Evolutionary conservation across 2,113 vertebrate genomes (phyloP).

Genomic region (Capreolus pygargus): DNA sequence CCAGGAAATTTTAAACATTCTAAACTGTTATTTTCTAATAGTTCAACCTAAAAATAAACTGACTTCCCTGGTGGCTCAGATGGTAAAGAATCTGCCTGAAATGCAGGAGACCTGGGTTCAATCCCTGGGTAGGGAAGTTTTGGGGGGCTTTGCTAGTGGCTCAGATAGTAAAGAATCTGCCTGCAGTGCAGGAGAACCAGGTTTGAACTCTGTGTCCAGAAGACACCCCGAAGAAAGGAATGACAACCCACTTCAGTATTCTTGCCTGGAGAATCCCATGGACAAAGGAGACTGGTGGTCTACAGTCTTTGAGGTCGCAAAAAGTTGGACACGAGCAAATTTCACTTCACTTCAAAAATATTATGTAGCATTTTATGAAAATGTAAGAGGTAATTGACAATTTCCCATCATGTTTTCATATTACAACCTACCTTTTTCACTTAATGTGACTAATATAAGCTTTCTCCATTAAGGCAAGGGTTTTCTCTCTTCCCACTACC

Average conservation of each 20-base stretch:
- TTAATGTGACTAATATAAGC: not conserved
- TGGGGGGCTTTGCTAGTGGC: not conserved
- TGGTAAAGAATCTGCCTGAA: not conserved
- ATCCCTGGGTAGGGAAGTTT: not conserved
- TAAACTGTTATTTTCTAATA: not conserved
- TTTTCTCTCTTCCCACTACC: not conserved
- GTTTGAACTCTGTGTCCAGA: not conserved
- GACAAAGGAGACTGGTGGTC: not conserved
- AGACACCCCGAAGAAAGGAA: not conserved
- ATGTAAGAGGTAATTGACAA: not conserved
- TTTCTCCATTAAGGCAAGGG: not conserved
- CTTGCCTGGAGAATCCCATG: not conserved
- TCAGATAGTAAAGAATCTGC: not conserved
- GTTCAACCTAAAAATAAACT: not conserved
- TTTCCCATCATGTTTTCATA: not conserved
- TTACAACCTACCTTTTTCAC: not conserved
- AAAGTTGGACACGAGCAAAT: not conserved
- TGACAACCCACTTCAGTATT: not conserved
- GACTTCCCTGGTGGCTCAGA: not conserved
- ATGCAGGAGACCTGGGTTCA: rapidly evolving
- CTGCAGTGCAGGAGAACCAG: not conserved
- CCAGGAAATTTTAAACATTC: not conserved
- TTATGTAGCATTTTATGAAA: not conserved
- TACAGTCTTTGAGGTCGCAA: not conserved
- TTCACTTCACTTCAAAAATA: not conserved